phyloP scores from a whole-genome alignment of 2,113 vertebrate genomes.

The Cyprinus carpio region DNA sequence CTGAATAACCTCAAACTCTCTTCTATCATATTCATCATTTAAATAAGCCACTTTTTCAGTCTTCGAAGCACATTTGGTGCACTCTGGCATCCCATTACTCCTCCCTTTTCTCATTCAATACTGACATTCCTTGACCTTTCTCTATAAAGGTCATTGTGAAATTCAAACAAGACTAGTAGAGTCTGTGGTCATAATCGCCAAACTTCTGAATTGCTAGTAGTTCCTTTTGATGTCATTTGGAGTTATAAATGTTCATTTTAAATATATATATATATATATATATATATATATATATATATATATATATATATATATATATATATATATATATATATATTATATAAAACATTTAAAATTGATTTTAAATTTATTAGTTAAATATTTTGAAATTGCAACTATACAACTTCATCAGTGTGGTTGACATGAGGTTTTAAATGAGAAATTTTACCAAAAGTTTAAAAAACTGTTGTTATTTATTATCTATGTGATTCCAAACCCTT shows the following conservation, averaged over 20 bases:
- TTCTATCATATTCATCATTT: not conserved
- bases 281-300: no score
- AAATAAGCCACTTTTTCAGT: constrained; percentile 10
- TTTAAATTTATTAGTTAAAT: no score
- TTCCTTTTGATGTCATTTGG: not conserved
- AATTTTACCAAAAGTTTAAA: not conserved
- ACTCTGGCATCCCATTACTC: not conserved
- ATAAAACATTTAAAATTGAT: no score
- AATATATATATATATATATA: no score
- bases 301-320: no score
- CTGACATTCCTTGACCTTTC: not conserved
- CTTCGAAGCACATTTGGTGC: not conserved
- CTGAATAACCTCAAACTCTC: no score
- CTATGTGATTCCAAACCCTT: not conserved
- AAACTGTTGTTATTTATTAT: not conserved
- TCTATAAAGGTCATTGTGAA: not conserved
- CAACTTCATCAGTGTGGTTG: not conserved
- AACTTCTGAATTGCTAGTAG: not conserved
- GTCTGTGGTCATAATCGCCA: not conserved
- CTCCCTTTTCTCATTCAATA: not conserved
- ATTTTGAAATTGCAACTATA: not conserved
- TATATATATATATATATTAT: no score
- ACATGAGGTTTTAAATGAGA: not conserved
- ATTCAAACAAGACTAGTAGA: not conserved
- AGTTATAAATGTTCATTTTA: not conserved